Conservation (phyloP, 2,113 vertebrate genomes). For the Alectura lathami region DNA sequence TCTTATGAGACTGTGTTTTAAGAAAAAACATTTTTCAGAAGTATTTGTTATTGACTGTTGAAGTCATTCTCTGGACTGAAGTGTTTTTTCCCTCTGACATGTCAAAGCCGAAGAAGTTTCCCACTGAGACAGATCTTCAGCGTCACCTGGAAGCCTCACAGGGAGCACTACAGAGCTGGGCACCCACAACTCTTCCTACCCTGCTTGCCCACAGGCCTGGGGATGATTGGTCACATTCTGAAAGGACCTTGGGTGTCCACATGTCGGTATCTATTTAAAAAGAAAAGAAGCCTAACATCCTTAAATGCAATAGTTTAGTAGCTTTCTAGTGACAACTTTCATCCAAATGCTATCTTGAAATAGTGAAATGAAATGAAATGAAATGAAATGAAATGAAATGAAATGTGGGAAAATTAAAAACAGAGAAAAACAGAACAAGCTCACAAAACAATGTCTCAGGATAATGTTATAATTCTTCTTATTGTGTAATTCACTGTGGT, state of each 20-base stretch:
- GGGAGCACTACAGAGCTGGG: neutral
- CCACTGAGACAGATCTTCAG: neutral
- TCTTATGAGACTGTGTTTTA: neutral
- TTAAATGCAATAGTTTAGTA: neutral
- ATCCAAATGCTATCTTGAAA: neutral
- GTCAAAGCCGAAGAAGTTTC: neutral
- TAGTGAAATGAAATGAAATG: neutral
- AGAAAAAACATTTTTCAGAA: neutral
- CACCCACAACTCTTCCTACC: neutral
- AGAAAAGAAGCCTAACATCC: neutral
- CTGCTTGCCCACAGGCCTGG: fast-evolving
- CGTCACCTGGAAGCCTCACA: neutral
- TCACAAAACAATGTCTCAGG: neutral
- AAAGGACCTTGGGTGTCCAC: neutral
- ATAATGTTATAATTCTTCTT: neutral
- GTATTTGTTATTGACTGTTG: neutral
- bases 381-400: neutral
- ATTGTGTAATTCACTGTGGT: neutral
- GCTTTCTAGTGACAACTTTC: neutral
- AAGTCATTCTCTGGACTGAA: neutral
- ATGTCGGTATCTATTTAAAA: neutral
- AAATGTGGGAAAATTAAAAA: neutral
- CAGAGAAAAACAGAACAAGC: neutral
- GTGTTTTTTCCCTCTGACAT: neutral
- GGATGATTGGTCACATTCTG: neutral